phyloP scores from a whole-genome alignment of 2,113 vertebrate species.

The Hydropotes inermis region DNA sequence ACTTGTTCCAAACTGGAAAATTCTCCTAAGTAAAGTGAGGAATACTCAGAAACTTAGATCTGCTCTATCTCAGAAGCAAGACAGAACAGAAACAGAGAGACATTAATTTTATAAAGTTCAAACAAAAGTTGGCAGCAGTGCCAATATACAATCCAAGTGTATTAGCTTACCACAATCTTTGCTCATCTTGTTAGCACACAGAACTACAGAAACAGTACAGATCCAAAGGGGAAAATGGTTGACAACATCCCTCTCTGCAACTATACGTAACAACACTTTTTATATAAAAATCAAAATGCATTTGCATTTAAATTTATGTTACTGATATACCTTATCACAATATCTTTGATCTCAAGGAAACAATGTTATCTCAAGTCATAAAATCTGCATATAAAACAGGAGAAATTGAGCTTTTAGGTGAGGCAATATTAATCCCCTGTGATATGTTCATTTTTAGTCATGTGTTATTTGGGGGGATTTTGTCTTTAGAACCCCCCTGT shows the following conservation, averaged over 20 bases:
- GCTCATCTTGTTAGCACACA: not conserved
- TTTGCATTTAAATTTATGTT: not conserved
- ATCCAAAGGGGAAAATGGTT: not conserved
- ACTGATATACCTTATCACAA: not conserved
- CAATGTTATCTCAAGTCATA: not conserved
- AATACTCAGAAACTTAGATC: not conserved
- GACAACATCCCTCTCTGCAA: not conserved
- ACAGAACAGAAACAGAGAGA: not conserved
- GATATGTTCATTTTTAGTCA: not conserved
- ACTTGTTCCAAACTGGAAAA: not conserved
- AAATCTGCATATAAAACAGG: not conserved
- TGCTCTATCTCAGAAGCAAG: not conserved
- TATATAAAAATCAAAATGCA: not conserved
- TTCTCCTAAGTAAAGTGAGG: not conserved
- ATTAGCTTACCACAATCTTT: not conserved
- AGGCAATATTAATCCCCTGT: not conserved
- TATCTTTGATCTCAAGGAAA: not conserved
- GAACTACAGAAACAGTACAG: not conserved
- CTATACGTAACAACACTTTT: not conserved
- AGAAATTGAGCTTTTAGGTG: not conserved
- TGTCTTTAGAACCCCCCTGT: not conserved
- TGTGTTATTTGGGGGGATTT: not conserved
- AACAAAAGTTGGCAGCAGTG: not conserved
- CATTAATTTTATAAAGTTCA: not conserved
- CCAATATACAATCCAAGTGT: not conserved